phyloP scores from a whole-genome alignment of 2,888 invertebrate genomes.

The Sylvicola cinctus region DNA sequence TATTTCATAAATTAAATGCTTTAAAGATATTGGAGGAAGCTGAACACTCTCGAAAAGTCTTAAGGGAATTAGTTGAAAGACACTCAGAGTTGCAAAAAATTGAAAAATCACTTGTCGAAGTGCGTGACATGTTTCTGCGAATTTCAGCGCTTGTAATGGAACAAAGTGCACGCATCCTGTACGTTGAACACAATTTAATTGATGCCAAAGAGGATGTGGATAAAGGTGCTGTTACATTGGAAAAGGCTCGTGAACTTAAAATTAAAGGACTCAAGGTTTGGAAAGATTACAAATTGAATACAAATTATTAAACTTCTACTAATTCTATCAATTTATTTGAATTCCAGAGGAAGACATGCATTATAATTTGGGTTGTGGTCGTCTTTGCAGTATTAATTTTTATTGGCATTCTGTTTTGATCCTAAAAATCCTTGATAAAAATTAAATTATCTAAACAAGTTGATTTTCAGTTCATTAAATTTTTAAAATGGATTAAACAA shows the following conservation, averaged over 20 bases:
- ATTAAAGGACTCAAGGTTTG: constrained; percentile 13
- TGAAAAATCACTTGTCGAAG: constrained; percentile 24
- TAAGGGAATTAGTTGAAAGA: constrained; percentile 22
- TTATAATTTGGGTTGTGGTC: constrained; percentile 8
- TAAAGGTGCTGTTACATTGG: constrained; percentile 19
- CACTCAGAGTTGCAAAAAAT: constrained; percentile 22
- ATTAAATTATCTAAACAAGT: no score
- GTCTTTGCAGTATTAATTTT: constrained; percentile 7
- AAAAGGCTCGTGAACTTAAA: constrained; percentile 11
- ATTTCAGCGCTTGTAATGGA: constrained; percentile 24
- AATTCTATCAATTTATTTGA: neutral
- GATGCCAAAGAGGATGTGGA: constrained; percentile 20
- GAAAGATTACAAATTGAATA: no score
- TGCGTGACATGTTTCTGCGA: constrained; percentile 22
- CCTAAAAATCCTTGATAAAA: no score
- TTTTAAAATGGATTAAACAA: no score
- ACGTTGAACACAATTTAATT: constrained; percentile 24
- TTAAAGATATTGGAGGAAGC: constrained; percentile 23
- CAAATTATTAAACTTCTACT: neutral
- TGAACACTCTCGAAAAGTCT: constrained; percentile 20
- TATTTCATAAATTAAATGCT: constrained; percentile 4
- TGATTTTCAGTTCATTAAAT: no score
- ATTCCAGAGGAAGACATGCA: constrained; percentile 9
- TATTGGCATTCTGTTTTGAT: constrained; percentile 4
- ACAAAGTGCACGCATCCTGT: constrained; percentile 23